These are phyloP conservation scores for Magallana ariakensis DNA, from an alignment of 1,140 invertebrate species.

Conservation along the genomic window DNA sequence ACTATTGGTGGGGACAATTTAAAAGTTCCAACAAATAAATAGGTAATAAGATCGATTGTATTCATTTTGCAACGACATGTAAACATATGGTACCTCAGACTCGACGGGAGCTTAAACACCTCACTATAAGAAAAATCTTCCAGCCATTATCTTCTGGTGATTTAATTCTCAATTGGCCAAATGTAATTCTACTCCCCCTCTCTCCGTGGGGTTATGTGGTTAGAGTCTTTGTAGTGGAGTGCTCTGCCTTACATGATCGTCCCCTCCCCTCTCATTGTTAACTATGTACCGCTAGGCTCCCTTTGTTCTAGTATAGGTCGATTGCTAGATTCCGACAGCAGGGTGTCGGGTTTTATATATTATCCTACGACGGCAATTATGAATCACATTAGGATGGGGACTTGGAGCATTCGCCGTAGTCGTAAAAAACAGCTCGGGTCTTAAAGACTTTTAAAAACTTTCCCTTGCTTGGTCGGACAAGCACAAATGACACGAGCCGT, in stretches of 20 bases:
- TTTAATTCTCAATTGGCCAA: slow-evolving; percentile 10
- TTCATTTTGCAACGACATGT: neutral
- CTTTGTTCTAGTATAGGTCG: neutral
- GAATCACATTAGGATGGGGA: neutral
- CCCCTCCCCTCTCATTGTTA: neutral
- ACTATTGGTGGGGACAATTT: neutral
- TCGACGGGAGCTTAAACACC: neutral
- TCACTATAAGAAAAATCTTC: neutral
- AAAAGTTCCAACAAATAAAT: neutral
- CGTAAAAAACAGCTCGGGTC: neutral
- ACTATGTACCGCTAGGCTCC: neutral
- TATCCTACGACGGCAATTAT: neutral
- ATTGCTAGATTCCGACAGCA: neutral
- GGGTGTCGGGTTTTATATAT: neutral
- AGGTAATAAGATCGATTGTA: neutral
- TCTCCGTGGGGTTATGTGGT: neutral
- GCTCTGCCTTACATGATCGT: neutral
- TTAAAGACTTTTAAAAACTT: slow-evolving; percentile 20
- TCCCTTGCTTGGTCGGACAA: slow-evolving; percentile 5
- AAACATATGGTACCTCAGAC: neutral
- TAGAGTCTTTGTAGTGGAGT: neutral
- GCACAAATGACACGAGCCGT: slow-evolving; percentile 17
- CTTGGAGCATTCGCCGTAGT: neutral
- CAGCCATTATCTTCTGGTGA: slow-evolving; percentile 15
- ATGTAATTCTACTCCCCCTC: neutral